Evolutionary conservation across 2,797 vertebrate species (phyloP), one percentile per base, ranked within the genome.

Genomic region (Mormyrus hasselquistii): DNA sequence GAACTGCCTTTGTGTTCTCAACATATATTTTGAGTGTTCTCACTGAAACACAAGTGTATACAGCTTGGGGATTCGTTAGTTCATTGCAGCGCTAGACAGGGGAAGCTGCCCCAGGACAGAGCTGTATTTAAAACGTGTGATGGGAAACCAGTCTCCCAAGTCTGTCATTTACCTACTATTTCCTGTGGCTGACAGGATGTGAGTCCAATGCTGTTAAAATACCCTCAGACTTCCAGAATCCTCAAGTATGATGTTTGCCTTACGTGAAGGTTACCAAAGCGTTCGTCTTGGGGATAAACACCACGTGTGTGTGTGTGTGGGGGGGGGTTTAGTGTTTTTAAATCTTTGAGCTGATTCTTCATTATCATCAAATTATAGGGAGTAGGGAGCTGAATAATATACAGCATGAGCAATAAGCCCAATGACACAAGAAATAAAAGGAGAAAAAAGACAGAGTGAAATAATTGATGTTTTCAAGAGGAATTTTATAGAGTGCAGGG

Each of bases 151-250:
- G 91, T 92, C 93, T 94, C 91, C 91, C 90, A 92, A 95, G 92
- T 93, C 93, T 92, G 89, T 94, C 91, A 94, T 95, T 95, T 95
- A 92, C 93, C 91, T 92, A 93, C 90, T 87, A 91, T 93, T 94
- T 95, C 92, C 94, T 92, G 93, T 93, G 93, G 49, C 90, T 92
- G 92, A 92, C 92, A 92, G 94, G 94, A 95, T 94, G 93, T 93
- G 93, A 93, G 91, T 92, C 47, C 65, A 10, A 88, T 88, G 87
- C 47, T 69, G 38, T 29, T 22, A 84, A 89, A 88, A 90, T 89
- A 89, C 88, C 82, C 62, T 89, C 87, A 89, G 41, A 85, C 52
- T 85, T 90, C 92, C 90, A 92, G 93, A 94, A 93, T 91, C 92
- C n/a, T 4, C 89, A 87, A 91, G 91, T 90, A 88, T 91, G 90